phyloP scores from a whole-genome alignment of 2,888 invertebrate species.

The Drosophila falleni region DNA sequence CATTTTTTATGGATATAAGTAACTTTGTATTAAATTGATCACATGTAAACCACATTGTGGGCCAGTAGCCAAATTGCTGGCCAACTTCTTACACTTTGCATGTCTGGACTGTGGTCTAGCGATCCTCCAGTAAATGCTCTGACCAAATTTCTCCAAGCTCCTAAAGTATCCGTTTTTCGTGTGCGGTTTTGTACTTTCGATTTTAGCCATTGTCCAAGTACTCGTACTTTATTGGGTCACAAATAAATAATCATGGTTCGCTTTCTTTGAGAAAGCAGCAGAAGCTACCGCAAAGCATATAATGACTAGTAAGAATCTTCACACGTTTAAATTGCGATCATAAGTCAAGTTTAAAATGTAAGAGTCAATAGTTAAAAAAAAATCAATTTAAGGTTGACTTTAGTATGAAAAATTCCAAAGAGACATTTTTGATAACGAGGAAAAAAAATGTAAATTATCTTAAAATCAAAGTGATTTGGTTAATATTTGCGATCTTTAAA shows the following conservation, averaged over 20 bases:
- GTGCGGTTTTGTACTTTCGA: slow-evolving; percentile 72
- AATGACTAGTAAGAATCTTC: slow-evolving; percentile 9
- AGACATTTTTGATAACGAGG: too few species aligned
- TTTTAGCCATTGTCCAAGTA: slow-evolving; percentile 53
- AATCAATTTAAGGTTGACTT: too few species aligned
- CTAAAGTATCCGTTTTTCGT: slow-evolving; percentile 21
- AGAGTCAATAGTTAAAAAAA: too few species aligned
- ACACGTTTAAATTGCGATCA: background rate
- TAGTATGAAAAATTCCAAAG: too few species aligned
- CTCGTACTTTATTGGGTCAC: slow-evolving; percentile 60
- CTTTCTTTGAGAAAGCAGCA: slow-evolving; percentile 19
- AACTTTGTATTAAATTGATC: background rate
- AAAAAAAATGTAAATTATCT: too few species aligned
- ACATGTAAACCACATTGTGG: slow-evolving; percentile 35
- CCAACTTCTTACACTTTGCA: slow-evolving; percentile 50
- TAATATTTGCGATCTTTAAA: too few species aligned
- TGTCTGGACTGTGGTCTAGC: slow-evolving; percentile 76
- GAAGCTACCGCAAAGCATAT: background rate
- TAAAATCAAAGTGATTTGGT: too few species aligned
- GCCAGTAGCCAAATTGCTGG: slow-evolving; percentile 37
- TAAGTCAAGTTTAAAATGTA: too few species aligned
- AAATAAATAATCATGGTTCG: slow-evolving; percentile 21
- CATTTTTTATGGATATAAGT: slow-evolving; percentile 42
- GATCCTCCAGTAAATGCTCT: slow-evolving; percentile 30
- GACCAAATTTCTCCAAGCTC: slow-evolving; percentile 38